phyloP scores from a whole-genome alignment of 2,113 vertebrate genomes.

The Uria lomvia region DNA sequence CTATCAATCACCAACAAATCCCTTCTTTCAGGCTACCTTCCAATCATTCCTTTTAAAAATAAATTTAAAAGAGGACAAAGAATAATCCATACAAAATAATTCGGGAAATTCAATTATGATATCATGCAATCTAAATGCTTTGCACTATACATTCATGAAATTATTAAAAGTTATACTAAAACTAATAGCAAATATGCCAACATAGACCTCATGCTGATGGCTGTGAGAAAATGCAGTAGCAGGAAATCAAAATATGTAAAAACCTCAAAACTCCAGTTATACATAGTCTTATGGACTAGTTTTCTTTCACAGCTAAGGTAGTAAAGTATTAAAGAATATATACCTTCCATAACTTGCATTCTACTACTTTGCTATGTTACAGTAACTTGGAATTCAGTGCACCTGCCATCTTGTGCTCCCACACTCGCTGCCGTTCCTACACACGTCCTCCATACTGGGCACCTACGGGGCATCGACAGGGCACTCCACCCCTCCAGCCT shows the following conservation, averaged over 20 bases:
- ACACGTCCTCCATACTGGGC: rapidly evolving
- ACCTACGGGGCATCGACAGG: too few species aligned
- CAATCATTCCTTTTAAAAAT: background rate
- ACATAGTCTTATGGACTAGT: background rate
- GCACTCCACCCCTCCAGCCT: background rate
- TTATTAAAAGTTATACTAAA: background rate
- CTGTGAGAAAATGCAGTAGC: background rate
- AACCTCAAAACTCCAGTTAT: background rate
- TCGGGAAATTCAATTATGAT: background rate
- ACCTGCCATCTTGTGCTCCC: background rate
- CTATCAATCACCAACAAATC: background rate
- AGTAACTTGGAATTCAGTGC: background rate
- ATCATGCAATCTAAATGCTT: background rate
- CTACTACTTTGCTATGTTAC: background rate
- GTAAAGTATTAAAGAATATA: background rate
- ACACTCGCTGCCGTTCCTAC: background rate
- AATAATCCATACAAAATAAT: background rate
- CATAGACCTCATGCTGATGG: background rate
- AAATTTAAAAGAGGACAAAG: background rate
- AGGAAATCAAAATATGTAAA: background rate
- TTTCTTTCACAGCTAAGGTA: background rate
- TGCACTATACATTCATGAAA: background rate
- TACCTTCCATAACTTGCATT: background rate
- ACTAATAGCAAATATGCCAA: background rate
- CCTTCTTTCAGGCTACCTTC: background rate